Conservation (phyloP, 2,797 vertebrate species). For the Paguma larvata region DNA sequence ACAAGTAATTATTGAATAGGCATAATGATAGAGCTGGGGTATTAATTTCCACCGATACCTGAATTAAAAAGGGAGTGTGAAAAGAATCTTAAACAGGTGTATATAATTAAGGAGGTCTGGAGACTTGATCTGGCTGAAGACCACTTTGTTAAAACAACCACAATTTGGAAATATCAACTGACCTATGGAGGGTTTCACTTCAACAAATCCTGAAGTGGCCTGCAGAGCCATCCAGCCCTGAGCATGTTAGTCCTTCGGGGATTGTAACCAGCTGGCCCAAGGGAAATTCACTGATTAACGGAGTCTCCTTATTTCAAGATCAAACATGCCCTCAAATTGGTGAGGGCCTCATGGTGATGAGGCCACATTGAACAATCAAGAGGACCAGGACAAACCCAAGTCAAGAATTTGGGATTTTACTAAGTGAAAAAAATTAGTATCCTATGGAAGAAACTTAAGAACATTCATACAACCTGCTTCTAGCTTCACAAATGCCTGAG, state of each 20-base stretch:
- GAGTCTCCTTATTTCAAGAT: not conserved
- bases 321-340: not conserved
- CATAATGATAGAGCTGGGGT: not conserved
- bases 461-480: not conserved
- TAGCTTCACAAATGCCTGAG: not conserved
- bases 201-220: not conserved
- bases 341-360: not conserved
- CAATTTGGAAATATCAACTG: not conserved
- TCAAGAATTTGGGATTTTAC: not conserved
- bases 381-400: not conserved
- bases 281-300: not conserved
- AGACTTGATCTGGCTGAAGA: not conserved
- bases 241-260: not conserved
- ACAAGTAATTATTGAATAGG: not conserved
- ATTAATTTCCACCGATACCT: not conserved
- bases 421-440: not conserved
- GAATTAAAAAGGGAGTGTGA: conserved; percentile 2
- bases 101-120: not conserved
- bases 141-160: not conserved
- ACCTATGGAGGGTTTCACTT: not conserved
- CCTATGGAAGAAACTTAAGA: not conserved
- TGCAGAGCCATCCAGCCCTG: not conserved
- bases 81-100: conserved; percentile 12
- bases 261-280: not conserved
- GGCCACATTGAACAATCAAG: not conserved